These are phyloP conservation scores for Drosophila quinaria DNA, from an alignment of 2,888 invertebrate genomes.

Conservation along the genomic window DNA sequence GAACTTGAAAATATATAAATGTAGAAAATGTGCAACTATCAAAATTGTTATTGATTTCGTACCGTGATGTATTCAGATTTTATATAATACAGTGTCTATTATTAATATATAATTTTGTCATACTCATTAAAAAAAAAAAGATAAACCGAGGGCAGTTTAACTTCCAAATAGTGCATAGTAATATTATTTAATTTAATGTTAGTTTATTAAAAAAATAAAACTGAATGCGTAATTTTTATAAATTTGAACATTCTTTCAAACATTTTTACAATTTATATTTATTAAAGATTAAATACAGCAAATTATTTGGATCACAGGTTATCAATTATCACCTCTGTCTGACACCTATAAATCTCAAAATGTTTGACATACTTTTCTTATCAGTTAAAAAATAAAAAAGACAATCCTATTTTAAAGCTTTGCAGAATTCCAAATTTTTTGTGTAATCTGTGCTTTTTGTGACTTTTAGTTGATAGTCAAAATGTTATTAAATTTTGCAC, in stretches of 20 bases:
- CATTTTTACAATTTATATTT: too few relatives aligned
- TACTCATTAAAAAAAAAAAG: too few relatives aligned
- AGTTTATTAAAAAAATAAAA: too few relatives aligned
- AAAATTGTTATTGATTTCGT: too few relatives aligned
- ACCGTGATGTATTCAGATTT: too few relatives aligned
- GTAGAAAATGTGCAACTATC: too few relatives aligned
- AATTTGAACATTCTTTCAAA: background rate
- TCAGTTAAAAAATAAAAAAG: conserved; percentile 3
- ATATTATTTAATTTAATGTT: too few relatives aligned
- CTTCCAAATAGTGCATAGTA: too few relatives aligned
- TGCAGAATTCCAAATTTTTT: background rate
- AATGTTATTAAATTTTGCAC: background rate
- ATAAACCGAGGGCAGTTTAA: too few relatives aligned
- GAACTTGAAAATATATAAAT: too few relatives aligned
- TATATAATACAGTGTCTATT: too few relatives aligned
- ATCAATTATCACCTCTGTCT: background rate
- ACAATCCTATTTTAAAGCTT: background rate
- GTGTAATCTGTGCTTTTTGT: conserved; percentile 3
- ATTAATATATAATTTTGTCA: too few relatives aligned
- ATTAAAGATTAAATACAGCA: background rate
- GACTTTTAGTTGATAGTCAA: conserved; percentile 5
- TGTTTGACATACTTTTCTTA: conserved; percentile 35
- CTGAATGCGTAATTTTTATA: background rate
- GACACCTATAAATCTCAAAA: background rate
- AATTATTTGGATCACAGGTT: conserved; percentile 1